Percentiles rank a stretch among this genome's conserved stretches.
Conservation (phyloP, 2,113 vertebrate genomes). For the Phylloscopus trochilus region DNA sequence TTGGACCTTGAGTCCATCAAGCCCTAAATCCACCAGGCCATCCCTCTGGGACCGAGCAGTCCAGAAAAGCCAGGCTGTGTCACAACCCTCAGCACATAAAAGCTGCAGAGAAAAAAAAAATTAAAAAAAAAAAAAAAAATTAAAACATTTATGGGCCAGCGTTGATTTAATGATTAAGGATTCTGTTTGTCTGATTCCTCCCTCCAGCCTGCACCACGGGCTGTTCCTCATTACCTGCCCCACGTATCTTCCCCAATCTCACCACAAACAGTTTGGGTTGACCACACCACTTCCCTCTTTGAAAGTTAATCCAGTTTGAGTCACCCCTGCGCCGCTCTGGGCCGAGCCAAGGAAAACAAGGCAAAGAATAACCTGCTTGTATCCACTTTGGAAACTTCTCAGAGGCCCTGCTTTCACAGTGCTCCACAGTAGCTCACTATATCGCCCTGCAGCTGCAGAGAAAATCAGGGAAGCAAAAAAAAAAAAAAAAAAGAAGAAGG, state of each 20-base stretch:
- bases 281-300: conserved; percentile 81
- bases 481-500: background rate
- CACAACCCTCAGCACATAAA: background rate
- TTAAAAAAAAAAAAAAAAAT: background rate
- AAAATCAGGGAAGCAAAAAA: conserved; percentile 51
- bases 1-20: background rate
- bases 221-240: conserved; percentile 72
- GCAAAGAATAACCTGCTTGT: conserved; percentile 78
- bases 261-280: conserved; percentile 79
- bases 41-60: background rate
- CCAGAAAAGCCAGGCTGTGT: conserved; percentile 8
- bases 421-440: conserved; percentile 79
- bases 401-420: conserved; percentile 71
- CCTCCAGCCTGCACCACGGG: conserved; percentile 30
- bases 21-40: background rate
- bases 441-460: conserved; percentile 70
- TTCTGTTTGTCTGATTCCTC: conserved; percentile 11
- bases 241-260: conserved; percentile 74
- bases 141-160: background rate
- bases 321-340: conserved; percentile 69
- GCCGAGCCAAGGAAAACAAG: conserved; percentile 81
- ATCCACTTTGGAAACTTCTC: conserved; percentile 71
- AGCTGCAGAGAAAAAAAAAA: background rate
- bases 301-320: conserved; percentile 82
- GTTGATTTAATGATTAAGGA: conserved; percentile 18